These are phyloP conservation scores for Andricus curvator DNA, from an alignment of 2,888 invertebrate genomes.

Conservation along the genomic window DNA sequence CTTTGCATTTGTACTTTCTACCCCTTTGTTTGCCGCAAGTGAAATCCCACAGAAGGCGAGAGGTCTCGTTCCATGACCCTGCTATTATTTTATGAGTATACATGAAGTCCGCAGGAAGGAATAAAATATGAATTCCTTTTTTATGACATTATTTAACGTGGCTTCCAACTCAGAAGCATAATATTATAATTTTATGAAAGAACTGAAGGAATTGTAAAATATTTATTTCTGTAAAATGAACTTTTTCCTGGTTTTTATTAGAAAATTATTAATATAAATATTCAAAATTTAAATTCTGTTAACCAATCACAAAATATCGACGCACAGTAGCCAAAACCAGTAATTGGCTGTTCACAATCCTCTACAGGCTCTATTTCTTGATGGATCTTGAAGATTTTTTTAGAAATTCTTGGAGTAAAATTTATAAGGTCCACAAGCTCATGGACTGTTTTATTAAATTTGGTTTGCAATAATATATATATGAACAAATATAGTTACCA, in stretches of 20 bases:
- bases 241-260: not conserved
- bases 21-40: slow-evolving; percentile 26
- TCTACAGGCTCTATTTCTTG: too few species aligned
- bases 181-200: not conserved
- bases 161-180: not conserved
- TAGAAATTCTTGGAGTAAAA: too few species aligned
- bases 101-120: not conserved
- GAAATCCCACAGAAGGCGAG: slow-evolving; percentile 30
- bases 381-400: too few species aligned
- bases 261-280: too few species aligned
- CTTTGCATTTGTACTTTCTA: slow-evolving; percentile 29
- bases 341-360: too few species aligned
- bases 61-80: slow-evolving; percentile 16
- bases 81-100: slow-evolving; percentile 14
- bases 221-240: not conserved
- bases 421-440: too few species aligned
- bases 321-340: too few species aligned
- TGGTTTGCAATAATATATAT: too few species aligned
- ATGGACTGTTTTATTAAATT: too few species aligned
- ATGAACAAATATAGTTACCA: too few species aligned
- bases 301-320: too few species aligned
- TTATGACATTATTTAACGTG: not conserved
- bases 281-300: too few species aligned
- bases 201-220: not conserved
- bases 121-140: not conserved